Evolutionary conservation across 2,888 invertebrate species (phyloP), one percentile per base, ranked within the genome.

Genomic region (Minunthozetes semirufus): DNA sequence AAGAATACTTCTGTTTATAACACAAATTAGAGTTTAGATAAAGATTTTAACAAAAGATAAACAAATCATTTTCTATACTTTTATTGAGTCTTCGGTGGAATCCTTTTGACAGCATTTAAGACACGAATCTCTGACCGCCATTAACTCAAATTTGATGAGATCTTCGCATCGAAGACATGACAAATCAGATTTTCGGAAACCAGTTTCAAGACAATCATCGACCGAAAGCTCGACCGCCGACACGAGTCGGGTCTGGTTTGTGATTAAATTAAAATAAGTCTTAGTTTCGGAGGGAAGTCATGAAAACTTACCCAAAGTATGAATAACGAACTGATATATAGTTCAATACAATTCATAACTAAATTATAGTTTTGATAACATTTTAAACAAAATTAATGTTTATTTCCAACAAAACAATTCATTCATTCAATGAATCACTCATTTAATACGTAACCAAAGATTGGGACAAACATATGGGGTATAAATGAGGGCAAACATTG

Each of bases 121-220:
- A 80, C 94, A 94, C 79, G 87, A 87, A 17, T 86, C 87, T 75
- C 89, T 87, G 78, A 91, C 83, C 74, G 88, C 84, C 71, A 87
- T 86, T 76, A 94, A 84, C 76, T 88, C 87, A 82, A 89, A 93
- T 81, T 91, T 89, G 76, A 87, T 87, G 68, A 96, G 85, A 81
- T 91, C 89, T 80, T 92, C 90, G 83, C 96, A 97, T 5, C 92
- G 92, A 13, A 92, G 91, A 83, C 96, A 96, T 79, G 92, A 83
- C 75, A 97, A 85, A 83, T 90, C 90, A 25, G 90, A 88, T 84
- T 91, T 91, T 77, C 90, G 90, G 80, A 93, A 93, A 13, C 96
- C 97, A 75, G 93, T 83, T 17, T 88, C 85, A 81, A 89, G 88
- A 83, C 96, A 97, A 82, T 94, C 92, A 82, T 92, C 91, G 6